Base-by-base conservation (phyloP, 2,888 invertebrate genomes). In the Nineta flava region DNA sequence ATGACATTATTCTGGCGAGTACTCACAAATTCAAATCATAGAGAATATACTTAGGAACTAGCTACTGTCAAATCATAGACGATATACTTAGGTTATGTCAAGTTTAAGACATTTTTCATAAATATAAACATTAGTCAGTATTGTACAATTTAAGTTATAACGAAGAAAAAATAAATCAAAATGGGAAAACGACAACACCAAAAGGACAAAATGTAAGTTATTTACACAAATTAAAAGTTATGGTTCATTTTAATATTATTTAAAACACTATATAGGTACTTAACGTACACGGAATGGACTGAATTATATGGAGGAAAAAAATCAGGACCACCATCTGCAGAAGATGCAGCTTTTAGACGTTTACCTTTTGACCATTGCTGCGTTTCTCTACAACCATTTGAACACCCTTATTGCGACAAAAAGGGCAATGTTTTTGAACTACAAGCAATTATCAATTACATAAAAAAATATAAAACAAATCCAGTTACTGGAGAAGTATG, bases 151-250 rank as follows among this genome's bases (percentile, higher is more conserved):
- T 41, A 16, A n/a, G n/a, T 38, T 38, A 9, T 34, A 3, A 41
- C n/a, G 26, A 17, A 44, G 5, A 31, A 10, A 13, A 26, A 31
- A 31, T 17, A 46, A 46, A 46, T 2, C 4, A 38, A 38, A 63
- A 92, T 92, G 92, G 92, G 92, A 56, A 92, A 92, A 73, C 74
- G 87, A 57, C 92, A 92, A 62, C 92, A 92, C 71, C 92, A 92
- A 63, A 92, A 92, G 62, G 92, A 92, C 72, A 92, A 92, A 79
- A 85, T 92, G 90, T 86, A 72, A 68, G 71, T 63, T 45, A 10
- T 35, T 38, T 15, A 6, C n/a, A 13, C 12, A n/a, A 38, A 38
- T 38, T 35, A 35, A 40, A 35, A 48, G 16, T 15, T 31, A 44
- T 50, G n/a, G 47, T 46, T 21, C 40, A 44, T 15, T 46, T 47